Evolutionary conservation across 2,797 vertebrate species (phyloP).

Genomic region (Enteromius anoplus): DNA sequence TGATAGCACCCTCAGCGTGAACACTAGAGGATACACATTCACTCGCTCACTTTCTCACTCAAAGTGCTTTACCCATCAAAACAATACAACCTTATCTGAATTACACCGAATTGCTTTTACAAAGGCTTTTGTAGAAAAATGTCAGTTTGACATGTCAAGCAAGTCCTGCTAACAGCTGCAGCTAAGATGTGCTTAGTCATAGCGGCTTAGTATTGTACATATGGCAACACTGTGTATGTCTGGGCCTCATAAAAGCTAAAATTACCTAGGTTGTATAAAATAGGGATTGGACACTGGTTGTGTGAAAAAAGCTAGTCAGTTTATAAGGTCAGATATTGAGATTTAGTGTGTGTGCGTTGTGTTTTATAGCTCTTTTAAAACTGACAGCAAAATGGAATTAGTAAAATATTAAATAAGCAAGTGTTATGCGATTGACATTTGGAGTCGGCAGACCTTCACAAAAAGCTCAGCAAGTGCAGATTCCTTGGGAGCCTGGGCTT

Average conservation of each 20-base stretch:
- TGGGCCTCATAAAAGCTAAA: slow-evolving; percentile 21
- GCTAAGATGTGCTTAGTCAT: slow-evolving; percentile 42
- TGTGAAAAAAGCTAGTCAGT: neutral
- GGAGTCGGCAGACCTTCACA: too few relatives aligned
- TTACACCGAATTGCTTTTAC: slow-evolving; percentile 22
- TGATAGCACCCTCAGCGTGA: slow-evolving; percentile 32
- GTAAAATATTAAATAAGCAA: neutral
- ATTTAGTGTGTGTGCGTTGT: too few relatives aligned
- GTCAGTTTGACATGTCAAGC: slow-evolving; percentile 22
- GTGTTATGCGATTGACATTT: neutral
- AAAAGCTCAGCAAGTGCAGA: too few relatives aligned
- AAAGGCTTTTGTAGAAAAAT: slow-evolving; percentile 25
- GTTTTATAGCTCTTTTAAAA: neutral
- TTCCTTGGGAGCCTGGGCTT: neutral
- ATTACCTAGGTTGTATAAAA: neutral
- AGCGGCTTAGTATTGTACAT: slow-evolving; percentile 6
- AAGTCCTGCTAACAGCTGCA: neutral
- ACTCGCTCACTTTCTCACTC: slow-evolving; percentile 14
- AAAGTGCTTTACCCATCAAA: slow-evolving; percentile 27
- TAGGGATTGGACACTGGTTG: neutral
- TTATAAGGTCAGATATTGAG: neutral
- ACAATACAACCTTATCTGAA: slow-evolving; percentile 43
- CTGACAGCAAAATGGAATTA: neutral
- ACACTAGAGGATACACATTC: slow-evolving; percentile 34
- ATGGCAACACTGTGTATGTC: slow-evolving; percentile 13